phyloP scores from a whole-genome alignment of 2,113 vertebrate genomes.

The Silurus asotus region DNA sequence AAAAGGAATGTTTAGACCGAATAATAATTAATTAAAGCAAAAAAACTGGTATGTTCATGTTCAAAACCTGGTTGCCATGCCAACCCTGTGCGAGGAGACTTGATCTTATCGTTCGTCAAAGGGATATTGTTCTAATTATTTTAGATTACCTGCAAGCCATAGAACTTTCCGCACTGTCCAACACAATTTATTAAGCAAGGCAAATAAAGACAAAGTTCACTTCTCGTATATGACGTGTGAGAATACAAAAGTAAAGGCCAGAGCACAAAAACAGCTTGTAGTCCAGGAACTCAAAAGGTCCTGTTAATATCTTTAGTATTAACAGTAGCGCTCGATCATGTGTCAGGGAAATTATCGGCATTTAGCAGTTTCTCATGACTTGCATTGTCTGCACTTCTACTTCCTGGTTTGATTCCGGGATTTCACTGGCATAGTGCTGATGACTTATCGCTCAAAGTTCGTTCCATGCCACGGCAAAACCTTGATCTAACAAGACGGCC shows the following conservation, averaged over 20 bases:
- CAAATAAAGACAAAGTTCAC: conserved; percentile 23
- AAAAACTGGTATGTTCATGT: background rate
- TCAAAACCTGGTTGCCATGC: background rate
- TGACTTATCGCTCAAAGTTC: conserved; percentile 3
- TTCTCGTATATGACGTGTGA: background rate
- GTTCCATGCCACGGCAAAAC: background rate
- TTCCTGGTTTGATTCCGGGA: background rate
- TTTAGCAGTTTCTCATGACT: background rate
- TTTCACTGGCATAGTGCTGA: background rate
- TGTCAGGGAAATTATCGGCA: background rate
- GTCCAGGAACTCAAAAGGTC: background rate
- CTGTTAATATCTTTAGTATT: background rate
- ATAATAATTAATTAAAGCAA: background rate
- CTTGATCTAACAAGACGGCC: background rate
- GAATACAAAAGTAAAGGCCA: conserved; percentile 8
- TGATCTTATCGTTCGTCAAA: background rate
- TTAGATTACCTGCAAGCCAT: background rate
- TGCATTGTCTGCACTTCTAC: background rate
- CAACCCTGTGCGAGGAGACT: background rate
- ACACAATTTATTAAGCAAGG: background rate
- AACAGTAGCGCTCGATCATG: background rate
- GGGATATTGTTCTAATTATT: background rate
- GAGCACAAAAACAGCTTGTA: background rate
- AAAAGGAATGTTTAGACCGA: background rate
- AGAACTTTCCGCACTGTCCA: too few species aligned